These are phyloP conservation scores for Melanotus villosus DNA, from an alignment of 2,888 invertebrate species.

Conservation along the genomic window DNA sequence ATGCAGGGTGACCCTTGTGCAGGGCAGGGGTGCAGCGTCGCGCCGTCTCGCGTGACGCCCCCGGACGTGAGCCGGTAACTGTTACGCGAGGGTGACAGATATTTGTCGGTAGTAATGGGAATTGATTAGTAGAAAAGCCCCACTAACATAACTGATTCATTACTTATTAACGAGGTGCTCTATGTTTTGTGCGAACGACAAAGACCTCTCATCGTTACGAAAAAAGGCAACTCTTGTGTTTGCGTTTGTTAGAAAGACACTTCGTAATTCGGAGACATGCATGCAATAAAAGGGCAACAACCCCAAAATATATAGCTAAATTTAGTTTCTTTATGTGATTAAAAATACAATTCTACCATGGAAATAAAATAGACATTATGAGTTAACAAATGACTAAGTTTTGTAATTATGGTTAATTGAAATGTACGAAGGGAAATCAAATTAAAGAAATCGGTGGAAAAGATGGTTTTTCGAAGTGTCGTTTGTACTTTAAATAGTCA, in stretches of 20 bases:
- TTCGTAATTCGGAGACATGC: neutral
- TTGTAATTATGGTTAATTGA: too few species aligned
- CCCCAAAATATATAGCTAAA: too few species aligned
- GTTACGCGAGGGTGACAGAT: slow-evolving; percentile 47
- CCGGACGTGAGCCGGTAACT: slow-evolving; percentile 44
- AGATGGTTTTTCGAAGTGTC: too few species aligned
- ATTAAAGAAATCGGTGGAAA: too few species aligned
- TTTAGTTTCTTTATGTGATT: too few species aligned
- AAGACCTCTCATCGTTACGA: neutral
- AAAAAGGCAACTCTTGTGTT: neutral
- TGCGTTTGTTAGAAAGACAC: neutral
- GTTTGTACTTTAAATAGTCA: too few species aligned
- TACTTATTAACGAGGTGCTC: slow-evolving; percentile 32
- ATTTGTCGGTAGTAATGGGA: slow-evolving; percentile 54
- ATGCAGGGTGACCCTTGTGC: slow-evolving; percentile 51
- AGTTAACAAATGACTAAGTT: too few species aligned
- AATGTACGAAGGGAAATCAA: too few species aligned
- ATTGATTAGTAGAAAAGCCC: slow-evolving; percentile 49
- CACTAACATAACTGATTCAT: slow-evolving; percentile 34
- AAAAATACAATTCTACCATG: too few species aligned
- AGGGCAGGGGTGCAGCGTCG: slow-evolving; percentile 45
- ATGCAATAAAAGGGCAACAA: too few species aligned
- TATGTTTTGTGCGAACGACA: neutral
- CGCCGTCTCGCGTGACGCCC: slow-evolving; percentile 47
- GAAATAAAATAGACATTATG: too few species aligned